Base-by-base conservation (phyloP, 2,113 vertebrate genomes). In the Puma concolor region DNA sequence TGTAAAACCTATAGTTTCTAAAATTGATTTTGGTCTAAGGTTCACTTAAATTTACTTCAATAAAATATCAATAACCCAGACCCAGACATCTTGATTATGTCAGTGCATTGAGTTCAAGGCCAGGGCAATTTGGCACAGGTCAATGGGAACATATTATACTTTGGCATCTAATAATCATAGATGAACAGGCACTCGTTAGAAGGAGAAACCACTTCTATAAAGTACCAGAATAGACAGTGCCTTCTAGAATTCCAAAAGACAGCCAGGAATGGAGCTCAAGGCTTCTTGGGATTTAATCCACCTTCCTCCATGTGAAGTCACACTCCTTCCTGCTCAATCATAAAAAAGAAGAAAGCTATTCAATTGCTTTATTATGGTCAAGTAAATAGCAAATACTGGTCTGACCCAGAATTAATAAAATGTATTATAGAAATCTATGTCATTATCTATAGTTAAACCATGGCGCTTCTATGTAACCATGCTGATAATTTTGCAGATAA, bases 251-350 rank as follows among this genome's bases (percentile, higher is more conserved):
- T 93, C 57, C 67, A 67, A 57, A 66, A 94, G 72, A 64, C 25
- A 83, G n/a, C 64, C 60, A 83, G 77, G n/a, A 69, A 54, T 66
- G 86, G 16, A 74, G 72, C 31, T 67, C 82, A 31, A 33, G 48
- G 13, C 72, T 94, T 93, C 89, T 79, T 79, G 86, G 90, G 52
- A 79, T 19, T 93, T 97, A 91, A 96, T 93, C 92, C 25, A 7
- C 36, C 10, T 50, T 60, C 33, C 16, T 33, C 41, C 21, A 82
- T 74, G 0, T 48, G n/a, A 72, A 79, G 54, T 80, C 92, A 95
- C 3, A 29, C 33, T 82, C 74, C 80, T 89, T 89, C 36, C 86
- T 91, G 67, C 36, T 95, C 14, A 36, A 66, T 81, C 69, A 60
- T 25, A 38, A 41, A 87, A 82, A 36, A 29, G 17, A 67, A 63